Evolutionary conservation across 2,888 invertebrate species (phyloP), one percentile per base, ranked within the genome.

Genomic region (Cephus rjabovi): DNA sequence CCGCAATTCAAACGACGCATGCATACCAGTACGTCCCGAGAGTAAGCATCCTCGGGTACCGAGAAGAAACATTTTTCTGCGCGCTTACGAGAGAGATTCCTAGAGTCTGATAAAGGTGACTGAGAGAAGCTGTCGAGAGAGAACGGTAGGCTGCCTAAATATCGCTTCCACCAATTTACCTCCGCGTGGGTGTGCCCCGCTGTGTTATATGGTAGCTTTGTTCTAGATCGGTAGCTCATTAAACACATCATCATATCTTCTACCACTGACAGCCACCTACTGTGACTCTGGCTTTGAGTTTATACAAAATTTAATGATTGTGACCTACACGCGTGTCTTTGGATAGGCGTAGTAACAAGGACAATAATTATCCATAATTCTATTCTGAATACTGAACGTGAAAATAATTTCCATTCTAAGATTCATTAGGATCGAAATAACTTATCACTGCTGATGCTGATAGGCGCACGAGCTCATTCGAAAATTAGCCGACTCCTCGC

Each of bases 31-130:
- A 56, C 9, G 56, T 15, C 23, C 23, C 23, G 23, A 56, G 15
- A 56, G 86, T 86, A 86, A 86, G 85, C 83, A 87, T 86, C 84
- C 84, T 83, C 83, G 86, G 86, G 87, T 85, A 87, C 85, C 85
- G 83, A 79, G 80, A 81, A 77, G 84, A 82, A 81, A 86, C 83
- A 87, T 88, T 88, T 88, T 89, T 87, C 87, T 85, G 82, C 80
- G 56, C 73, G 81, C 77, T 56, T 56, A 79, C 81, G 73, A 69
- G 75, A 56, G 79, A 77, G 89, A 89, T 89, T 81, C 81, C 83
- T 79, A 78, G 78, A 77, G 75, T 40, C 73, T 84, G 88, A 89
- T 88, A 89, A 89, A 86, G 77, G 83, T 86, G 86, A 87, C 83
- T 86, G 86, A 88, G 86, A 85, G 85, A 83, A 81, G 81, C 83